Evolutionary conservation across 2,888 invertebrate genomes (phyloP).

Genomic region (Hanleya hanleyi): DNA sequence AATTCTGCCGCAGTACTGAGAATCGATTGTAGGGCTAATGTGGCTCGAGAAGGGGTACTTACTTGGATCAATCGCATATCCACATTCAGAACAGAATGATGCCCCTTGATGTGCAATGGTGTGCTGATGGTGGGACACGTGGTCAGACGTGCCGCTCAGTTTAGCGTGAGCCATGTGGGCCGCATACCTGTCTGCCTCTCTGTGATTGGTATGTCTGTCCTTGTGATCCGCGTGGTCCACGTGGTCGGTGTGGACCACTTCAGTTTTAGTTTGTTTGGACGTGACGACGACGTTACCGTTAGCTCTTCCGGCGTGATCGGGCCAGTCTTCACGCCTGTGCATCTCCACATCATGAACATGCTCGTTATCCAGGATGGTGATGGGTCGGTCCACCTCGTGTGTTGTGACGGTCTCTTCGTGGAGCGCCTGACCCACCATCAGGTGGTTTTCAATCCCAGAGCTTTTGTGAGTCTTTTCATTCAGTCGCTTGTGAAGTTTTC

Average conservation of each 20-base stretch:
- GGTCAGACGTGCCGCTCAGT: not conserved
- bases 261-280: not conserved
- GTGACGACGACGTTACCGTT: not conserved
- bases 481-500: not conserved
- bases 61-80: not conserved
- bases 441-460: not conserved
- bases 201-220: not conserved
- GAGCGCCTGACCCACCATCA: not conserved
- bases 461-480: not conserved
- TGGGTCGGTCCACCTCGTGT: not conserved
- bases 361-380: not conserved
- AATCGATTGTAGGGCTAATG: too few relatives aligned
- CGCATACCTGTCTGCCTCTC: not conserved
- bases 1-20: too few relatives aligned
- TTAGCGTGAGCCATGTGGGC: not conserved
- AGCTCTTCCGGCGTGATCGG: not conserved
- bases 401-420: not conserved
- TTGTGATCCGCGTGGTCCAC: not conserved
- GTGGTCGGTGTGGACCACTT: not conserved
- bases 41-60: too few relatives aligned
- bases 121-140: not conserved
- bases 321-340: not conserved
- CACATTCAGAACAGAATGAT: not conserved
- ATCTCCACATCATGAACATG: not conserved
- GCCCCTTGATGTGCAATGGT: not conserved